phyloP scores from a whole-genome alignment of 2,888 invertebrate genomes.

The Pogonocherus hispidulus region DNA sequence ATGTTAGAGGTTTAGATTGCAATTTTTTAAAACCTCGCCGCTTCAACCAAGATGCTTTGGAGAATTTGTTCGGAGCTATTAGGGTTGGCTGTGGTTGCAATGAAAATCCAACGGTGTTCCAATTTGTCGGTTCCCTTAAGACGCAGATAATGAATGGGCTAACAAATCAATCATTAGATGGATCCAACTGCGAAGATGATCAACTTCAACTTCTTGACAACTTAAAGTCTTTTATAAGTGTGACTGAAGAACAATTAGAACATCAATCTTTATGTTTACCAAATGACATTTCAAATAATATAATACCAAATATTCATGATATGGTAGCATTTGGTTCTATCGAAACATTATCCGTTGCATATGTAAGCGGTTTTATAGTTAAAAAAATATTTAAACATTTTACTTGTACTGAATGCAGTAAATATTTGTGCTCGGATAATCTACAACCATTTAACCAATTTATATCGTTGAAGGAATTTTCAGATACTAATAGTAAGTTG shows the following conservation, averaged over 20 bases:
- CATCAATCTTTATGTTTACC: background rate
- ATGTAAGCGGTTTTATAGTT: background rate
- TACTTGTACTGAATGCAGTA: background rate
- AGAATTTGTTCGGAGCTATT: background rate
- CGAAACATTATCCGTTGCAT: background rate
- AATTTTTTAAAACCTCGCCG: too few species aligned
- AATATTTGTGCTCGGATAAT: background rate
- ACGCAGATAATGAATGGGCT: background rate
- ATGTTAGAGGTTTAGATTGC: too few species aligned
- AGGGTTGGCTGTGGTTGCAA: background rate
- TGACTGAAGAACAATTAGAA: background rate
- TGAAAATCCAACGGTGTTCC: background rate
- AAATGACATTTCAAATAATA: background rate
- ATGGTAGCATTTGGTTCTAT: background rate
- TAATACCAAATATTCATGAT: background rate
- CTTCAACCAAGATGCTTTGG: background rate
- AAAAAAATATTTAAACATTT: background rate
- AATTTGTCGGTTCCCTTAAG: background rate
- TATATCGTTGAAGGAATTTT: background rate
- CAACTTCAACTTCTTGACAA: background rate
- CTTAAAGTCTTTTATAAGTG: background rate
- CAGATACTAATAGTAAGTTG: background rate
- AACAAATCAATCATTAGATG: background rate
- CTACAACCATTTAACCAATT: background rate
- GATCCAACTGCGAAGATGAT: background rate